A percentile compares a stretch with the other conserved stretches of the same genome.
Conservation (phyloP, 2,888 invertebrate genomes). For the Cheilosia pagana region DNA sequence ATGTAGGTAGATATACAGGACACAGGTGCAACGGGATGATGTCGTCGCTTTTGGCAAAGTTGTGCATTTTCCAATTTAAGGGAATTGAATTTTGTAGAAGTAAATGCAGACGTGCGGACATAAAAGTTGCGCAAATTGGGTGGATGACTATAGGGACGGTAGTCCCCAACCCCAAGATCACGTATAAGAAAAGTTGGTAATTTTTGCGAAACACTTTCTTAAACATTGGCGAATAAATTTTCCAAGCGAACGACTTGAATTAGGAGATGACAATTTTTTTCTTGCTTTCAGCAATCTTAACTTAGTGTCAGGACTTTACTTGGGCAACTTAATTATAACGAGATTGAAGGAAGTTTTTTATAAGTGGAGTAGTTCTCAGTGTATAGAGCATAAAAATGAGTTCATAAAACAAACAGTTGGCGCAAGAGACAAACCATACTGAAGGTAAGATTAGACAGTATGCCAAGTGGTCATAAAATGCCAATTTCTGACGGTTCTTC, state of each 20-base stretch:
- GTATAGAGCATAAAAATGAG: too few relatives aligned
- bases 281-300: too few relatives aligned
- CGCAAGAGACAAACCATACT: too few relatives aligned
- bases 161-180: slow-evolving; percentile 2
- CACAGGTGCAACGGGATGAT: slow-evolving; percentile 34
- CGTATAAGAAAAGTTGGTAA: slow-evolving; percentile 9
- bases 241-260: not conserved
- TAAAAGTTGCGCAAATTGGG: slow-evolving; percentile 31
- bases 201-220: not conserved
- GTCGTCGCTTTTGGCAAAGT: slow-evolving; percentile 19
- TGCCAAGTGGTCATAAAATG: too few relatives aligned
- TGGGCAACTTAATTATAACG: too few relatives aligned
- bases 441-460: too few relatives aligned
- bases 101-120: slow-evolving; percentile 25
- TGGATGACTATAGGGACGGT: not conserved
- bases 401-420: too few relatives aligned
- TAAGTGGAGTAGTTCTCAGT: too few relatives aligned
- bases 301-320: too few relatives aligned
- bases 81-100: slow-evolving; percentile 29
- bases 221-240: not conserved
- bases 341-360: too few relatives aligned
- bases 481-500: too few relatives aligned
- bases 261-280: not conserved
- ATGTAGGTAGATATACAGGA: not conserved
- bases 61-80: slow-evolving; percentile 19